phyloP scores from a whole-genome alignment of 2,113 vertebrate genomes.

The Crotalus horridus region DNA sequence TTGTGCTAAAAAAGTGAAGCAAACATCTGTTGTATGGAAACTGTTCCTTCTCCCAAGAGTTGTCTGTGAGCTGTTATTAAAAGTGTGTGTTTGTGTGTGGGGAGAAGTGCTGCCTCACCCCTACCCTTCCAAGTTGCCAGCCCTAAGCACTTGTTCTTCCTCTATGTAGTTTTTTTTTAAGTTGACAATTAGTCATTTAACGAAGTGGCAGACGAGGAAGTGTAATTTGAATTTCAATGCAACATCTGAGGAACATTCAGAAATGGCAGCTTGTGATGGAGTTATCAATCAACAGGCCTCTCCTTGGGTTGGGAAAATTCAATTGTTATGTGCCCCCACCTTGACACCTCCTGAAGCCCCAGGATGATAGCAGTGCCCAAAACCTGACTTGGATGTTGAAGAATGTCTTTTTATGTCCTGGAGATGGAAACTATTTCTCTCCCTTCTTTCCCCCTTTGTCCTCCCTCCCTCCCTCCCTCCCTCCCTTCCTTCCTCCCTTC shows the following conservation, averaged over 20 bases:
- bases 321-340: fast-evolving
- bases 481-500: background rate
- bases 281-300: slow-evolving; percentile 26
- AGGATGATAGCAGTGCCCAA: background rate
- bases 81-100: background rate
- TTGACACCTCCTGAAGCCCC: background rate
- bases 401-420: background rate
- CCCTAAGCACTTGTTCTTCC: background rate
- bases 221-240: slow-evolving; percentile 48
- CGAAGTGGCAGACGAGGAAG: background rate
- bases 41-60: slow-evolving; percentile 20
- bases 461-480: background rate
- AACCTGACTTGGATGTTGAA: background rate
- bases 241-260: slow-evolving; percentile 22
- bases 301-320: background rate
- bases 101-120: background rate
- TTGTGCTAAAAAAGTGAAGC: slow-evolving; percentile 11
- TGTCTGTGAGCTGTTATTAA: background rate
- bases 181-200: slow-evolving; percentile 56
- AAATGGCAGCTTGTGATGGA: background rate
- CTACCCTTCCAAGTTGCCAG: slow-evolving; percentile 14
- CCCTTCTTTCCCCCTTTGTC: background rate
- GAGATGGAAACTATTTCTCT: background rate
- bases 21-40: slow-evolving; percentile 40
- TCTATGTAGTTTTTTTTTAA: background rate